Evolutionary conservation across 2,797 vertebrate species (phyloP).

Genomic region (Karalla daura): DNA sequence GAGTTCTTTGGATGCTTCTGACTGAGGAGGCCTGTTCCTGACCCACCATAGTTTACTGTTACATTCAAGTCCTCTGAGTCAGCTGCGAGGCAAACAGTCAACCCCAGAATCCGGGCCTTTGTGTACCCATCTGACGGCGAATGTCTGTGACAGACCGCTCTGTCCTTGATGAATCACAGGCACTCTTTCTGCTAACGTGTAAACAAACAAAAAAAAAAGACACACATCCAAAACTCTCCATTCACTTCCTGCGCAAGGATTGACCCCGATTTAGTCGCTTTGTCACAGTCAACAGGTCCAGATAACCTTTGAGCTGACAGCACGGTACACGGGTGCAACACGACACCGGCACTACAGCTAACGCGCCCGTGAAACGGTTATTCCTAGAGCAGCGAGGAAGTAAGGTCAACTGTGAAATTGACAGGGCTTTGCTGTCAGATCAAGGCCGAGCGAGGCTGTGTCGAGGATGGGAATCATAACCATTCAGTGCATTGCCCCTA

Average conservation of each 20-base stretch:
- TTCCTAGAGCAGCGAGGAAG: slow-evolving; percentile 42
- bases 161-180: slow-evolving; percentile 45
- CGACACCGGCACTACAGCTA: slow-evolving; percentile 45
- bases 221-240: slow-evolving; percentile 24
- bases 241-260: slow-evolving; percentile 7
- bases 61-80: slow-evolving; percentile 12
- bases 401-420: slow-evolving; percentile 22
- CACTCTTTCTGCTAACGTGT: slow-evolving; percentile 8
- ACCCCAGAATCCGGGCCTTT: slow-evolving; percentile 34
- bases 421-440: slow-evolving; percentile 41
- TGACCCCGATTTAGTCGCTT: slow-evolving; percentile 48
- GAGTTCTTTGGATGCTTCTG: slow-evolving; percentile 8
- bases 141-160: slow-evolving; percentile 43
- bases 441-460: slow-evolving; percentile 26
- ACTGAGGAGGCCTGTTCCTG: slow-evolving; percentile 14
- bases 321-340: slow-evolving; percentile 64
- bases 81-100: slow-evolving; percentile 31
- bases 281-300: slow-evolving; percentile 65
- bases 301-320: slow-evolving; percentile 73
- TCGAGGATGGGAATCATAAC: slow-evolving; percentile 32
- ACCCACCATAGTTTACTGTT: slow-evolving; percentile 1
- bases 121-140: slow-evolving; percentile 13
- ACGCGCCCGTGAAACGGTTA: slow-evolving; percentile 53
- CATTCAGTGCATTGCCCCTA: slow-evolving; percentile 39
- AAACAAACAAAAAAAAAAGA: no score